Conservation (phyloP, 1,140 invertebrate species). For the Anoplolepis gracilipes region DNA sequence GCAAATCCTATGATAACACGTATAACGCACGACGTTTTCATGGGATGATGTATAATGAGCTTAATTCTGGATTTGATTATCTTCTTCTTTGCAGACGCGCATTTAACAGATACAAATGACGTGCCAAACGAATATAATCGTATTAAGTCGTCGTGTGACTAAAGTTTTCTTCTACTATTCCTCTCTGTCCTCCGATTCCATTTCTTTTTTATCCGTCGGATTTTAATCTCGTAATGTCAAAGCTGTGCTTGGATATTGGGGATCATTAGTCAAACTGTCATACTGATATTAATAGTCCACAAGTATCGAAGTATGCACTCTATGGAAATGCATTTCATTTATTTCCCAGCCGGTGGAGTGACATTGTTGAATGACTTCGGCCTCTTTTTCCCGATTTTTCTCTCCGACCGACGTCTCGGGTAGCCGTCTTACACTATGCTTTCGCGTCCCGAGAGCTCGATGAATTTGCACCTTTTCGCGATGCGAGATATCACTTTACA, state of each 20-base stretch:
- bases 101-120: constrained; percentile 78
- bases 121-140: constrained; percentile 67
- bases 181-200: constrained; percentile 54
- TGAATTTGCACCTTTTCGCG: constrained; percentile 37
- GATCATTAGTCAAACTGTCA: constrained; percentile 85
- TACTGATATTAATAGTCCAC: constrained; percentile 84
- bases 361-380: constrained; percentile 84
- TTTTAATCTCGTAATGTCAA: constrained; percentile 86
- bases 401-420: not conserved
- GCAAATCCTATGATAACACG: not conserved
- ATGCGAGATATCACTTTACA: constrained; percentile 17
- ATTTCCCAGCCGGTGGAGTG: constrained; percentile 78
- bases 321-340: constrained; percentile 85
- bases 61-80: constrained; percentile 39
- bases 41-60: not conserved
- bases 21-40: not conserved
- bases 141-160: constrained; percentile 67
- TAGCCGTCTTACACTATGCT: constrained; percentile 50
- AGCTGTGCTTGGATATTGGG: constrained; percentile 80
- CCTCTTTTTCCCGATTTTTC: constrained; percentile 75
- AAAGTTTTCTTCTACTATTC: constrained; percentile 61
- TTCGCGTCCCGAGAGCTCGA: not conserved
- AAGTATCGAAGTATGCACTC: constrained; percentile 84
- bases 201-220: constrained; percentile 75
- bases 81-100: not conserved